Evolutionary conservation across 2,797 vertebrate species (phyloP).

Genomic region (Gallinago stenura): DNA sequence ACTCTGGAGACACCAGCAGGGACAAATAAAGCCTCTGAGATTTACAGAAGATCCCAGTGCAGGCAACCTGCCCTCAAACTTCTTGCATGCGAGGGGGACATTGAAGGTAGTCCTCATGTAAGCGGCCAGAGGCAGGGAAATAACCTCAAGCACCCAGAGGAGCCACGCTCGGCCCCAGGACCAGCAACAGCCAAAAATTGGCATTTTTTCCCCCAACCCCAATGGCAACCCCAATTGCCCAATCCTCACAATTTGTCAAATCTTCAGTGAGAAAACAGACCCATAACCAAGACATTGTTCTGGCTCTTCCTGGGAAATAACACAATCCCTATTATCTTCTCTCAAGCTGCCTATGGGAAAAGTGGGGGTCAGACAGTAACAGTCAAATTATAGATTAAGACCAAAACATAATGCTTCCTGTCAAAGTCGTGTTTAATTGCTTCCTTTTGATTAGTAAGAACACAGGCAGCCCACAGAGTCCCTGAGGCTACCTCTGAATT

Average conservation of each 20-base stretch:
- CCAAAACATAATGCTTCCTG: background rate
- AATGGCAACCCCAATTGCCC: background rate
- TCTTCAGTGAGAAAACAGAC: background rate
- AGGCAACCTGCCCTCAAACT: background rate
- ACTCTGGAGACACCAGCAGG: background rate
- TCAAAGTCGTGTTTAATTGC: background rate
- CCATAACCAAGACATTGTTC: background rate
- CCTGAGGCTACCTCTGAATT: background rate
- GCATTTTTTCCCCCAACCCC: background rate
- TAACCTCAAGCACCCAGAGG: background rate
- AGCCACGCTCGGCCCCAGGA: background rate
- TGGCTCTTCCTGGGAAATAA: background rate
- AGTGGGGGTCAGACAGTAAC: background rate
- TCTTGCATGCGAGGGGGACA: background rate
- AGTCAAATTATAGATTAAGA: background rate
- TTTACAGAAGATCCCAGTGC: accelerated
- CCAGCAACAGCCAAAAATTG: background rate
- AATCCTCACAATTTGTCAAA: background rate
- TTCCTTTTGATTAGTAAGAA: background rate
- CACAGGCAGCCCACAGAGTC: background rate
- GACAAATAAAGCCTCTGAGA: background rate
- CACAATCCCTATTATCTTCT: background rate
- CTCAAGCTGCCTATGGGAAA: background rate
- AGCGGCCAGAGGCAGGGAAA: background rate
- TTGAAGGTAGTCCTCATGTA: background rate